These are phyloP conservation scores for Bombycilla garrulus DNA, from an alignment of 2,113 vertebrate genomes.

Conservation along the genomic window DNA sequence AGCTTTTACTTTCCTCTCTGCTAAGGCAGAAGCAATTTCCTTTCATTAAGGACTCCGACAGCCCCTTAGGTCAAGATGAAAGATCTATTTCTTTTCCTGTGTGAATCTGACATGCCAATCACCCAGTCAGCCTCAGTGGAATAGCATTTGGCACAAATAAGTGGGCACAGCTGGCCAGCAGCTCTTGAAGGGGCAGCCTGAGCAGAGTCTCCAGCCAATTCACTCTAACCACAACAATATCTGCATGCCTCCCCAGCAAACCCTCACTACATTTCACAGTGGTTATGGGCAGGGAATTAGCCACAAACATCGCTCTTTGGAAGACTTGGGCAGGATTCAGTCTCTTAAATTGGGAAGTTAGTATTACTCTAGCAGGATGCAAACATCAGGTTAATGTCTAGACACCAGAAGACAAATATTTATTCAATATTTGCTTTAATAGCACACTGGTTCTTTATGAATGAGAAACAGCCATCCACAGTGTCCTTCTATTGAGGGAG, in stretches of 20 bases:
- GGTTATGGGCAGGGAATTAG: not conserved
- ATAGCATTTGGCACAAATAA: not conserved
- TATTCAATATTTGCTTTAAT: not conserved
- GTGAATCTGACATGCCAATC: not conserved
- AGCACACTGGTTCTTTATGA: not conserved
- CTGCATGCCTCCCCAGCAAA: not conserved
- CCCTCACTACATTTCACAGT: not conserved
- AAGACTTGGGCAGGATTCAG: conserved; percentile 10
- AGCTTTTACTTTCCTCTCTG: conserved; percentile 22
- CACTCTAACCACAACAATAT: not conserved
- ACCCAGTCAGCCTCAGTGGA: not conserved
- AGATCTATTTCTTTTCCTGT: not conserved
- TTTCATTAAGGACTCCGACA: conserved; percentile 20
- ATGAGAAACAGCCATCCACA: not conserved
- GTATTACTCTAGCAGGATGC: not conserved
- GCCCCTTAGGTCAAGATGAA: conserved; percentile 39
- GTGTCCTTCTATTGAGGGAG: not conserved
- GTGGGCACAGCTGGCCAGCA: not conserved
- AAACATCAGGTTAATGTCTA: not conserved
- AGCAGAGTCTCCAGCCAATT: not conserved
- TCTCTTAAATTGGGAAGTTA: not conserved
- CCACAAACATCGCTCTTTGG: not conserved
- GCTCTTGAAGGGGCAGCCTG: not conserved
- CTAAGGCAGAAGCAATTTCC: conserved; percentile 32
- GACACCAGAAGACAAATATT: not conserved